Conservation (phyloP, 2,888 invertebrate genomes). For the Apotomis betuletana region DNA sequence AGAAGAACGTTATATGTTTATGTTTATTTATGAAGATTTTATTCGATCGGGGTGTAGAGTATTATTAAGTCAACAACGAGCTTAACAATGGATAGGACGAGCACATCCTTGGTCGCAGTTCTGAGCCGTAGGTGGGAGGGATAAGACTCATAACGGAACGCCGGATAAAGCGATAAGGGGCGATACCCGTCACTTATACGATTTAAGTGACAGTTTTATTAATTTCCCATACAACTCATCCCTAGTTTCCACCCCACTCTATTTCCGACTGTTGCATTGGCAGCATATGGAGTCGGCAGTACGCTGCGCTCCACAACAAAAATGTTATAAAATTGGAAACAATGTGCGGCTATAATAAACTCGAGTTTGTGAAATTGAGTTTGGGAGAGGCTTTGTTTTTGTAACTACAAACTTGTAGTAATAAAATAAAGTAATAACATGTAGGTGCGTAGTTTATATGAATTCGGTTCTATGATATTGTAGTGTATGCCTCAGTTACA, state of each 20-base stretch:
- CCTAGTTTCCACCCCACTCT: conserved; percentile 75
- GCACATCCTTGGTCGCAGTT: conserved; percentile 58
- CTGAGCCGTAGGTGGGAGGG: conserved; percentile 51
- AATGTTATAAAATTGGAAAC: conserved; percentile 52
- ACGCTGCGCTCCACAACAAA: conserved; percentile 52
- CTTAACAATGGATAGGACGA: conserved; percentile 69
- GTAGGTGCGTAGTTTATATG: too few species aligned
- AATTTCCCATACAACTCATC: conserved; percentile 85
- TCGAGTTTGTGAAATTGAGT: conserved; percentile 21
- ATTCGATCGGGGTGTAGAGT: conserved; percentile 67
- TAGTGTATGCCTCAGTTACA: too few species aligned
- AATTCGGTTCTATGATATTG: too few species aligned
- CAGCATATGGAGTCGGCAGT: conserved; percentile 72
- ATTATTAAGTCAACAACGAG: conserved; percentile 78
- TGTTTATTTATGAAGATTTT: conserved; percentile 72
- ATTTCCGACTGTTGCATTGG: conserved; percentile 71
- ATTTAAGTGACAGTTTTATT: conserved; percentile 90
- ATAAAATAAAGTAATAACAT: too few species aligned
- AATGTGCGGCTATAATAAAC: conserved; percentile 35
- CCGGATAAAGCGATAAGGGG: conserved; percentile 61
- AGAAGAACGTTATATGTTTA: conserved; percentile 47
- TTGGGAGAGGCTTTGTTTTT: conserved; percentile 10
- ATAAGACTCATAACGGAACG: conserved; percentile 63
- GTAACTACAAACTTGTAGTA: background rate
- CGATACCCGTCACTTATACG: conserved; percentile 74